These are phyloP conservation scores for Hemichromis elongatus DNA, from an alignment of 2,113 vertebrate species.

Conservation along the genomic window DNA sequence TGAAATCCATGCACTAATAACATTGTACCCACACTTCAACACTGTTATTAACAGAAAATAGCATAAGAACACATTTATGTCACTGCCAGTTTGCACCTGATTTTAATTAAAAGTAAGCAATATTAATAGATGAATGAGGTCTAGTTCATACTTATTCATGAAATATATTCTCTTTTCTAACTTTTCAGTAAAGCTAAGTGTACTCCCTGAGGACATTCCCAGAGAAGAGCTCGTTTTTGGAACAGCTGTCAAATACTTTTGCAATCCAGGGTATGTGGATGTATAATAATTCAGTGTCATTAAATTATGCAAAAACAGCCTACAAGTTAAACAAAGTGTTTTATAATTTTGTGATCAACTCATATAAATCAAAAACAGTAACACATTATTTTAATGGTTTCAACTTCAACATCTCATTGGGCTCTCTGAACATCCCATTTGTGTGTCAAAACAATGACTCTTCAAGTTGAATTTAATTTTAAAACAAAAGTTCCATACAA, in stretches of 20 bases:
- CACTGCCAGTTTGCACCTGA: not conserved
- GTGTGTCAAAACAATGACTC: not conserved
- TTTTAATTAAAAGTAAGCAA: not conserved
- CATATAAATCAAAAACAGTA: too few species aligned
- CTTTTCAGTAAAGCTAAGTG: conserved; percentile 43
- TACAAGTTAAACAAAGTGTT: too few species aligned
- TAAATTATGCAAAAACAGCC: not conserved
- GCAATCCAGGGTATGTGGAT: conserved; percentile 42
- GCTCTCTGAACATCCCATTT: not conserved
- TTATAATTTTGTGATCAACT: too few species aligned
- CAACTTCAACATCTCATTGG: too few species aligned
- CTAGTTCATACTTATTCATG: not conserved
- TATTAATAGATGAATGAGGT: not conserved
- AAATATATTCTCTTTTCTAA: not conserved
- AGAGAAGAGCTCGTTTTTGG: conserved; percentile 42
- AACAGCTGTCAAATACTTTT: conserved; percentile 36
- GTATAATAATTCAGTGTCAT: not conserved
- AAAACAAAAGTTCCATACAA: not conserved
- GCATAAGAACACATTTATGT: not conserved
- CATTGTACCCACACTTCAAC: not conserved
- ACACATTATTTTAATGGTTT: too few species aligned
- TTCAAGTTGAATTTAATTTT: not conserved
- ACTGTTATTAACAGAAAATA: not conserved
- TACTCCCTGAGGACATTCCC: conserved; percentile 6
- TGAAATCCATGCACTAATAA: not conserved